Conservation (phyloP, 2,888 invertebrate genomes). For the Eristalis arbustorum region DNA sequence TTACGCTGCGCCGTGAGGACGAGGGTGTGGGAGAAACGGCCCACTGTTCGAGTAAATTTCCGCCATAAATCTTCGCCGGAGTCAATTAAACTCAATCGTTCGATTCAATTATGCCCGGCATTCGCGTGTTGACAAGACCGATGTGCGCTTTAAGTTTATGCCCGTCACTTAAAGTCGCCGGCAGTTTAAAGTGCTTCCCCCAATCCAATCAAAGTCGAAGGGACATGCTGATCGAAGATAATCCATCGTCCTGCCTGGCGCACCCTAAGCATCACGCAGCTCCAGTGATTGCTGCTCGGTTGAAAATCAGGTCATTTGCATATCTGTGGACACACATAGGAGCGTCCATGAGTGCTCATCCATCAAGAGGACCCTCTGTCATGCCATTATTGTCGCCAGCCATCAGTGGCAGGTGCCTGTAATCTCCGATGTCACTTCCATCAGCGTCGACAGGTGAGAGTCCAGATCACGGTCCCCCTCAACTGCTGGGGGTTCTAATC, state of each 20-base stretch:
- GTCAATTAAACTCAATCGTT: conserved; percentile 18
- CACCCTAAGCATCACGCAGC: neutral
- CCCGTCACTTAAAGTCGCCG: too few species aligned
- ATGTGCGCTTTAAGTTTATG: neutral
- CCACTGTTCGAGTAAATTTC: too few species aligned
- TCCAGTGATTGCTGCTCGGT: neutral
- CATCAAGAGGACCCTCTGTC: neutral
- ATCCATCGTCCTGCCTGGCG: neutral
- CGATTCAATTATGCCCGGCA: conserved; percentile 1
- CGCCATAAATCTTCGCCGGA: conserved; percentile 7
- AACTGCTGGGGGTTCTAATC: neutral
- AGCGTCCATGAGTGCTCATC: neutral
- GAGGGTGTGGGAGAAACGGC: too few species aligned
- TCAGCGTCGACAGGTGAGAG: neutral
- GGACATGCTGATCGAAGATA: neutral
- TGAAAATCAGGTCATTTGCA: neutral
- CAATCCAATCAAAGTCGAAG: neutral
- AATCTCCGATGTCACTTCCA: neutral
- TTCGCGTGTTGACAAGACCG: neutral
- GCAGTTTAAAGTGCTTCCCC: neutral
- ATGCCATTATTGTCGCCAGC: too few species aligned
- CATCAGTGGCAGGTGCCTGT: too few species aligned
- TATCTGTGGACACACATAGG: neutral
- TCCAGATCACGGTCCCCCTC: neutral
- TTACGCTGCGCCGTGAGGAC: neutral